phyloP scores from a whole-genome alignment of 2,113 vertebrate genomes.

The Elephas maximus region DNA sequence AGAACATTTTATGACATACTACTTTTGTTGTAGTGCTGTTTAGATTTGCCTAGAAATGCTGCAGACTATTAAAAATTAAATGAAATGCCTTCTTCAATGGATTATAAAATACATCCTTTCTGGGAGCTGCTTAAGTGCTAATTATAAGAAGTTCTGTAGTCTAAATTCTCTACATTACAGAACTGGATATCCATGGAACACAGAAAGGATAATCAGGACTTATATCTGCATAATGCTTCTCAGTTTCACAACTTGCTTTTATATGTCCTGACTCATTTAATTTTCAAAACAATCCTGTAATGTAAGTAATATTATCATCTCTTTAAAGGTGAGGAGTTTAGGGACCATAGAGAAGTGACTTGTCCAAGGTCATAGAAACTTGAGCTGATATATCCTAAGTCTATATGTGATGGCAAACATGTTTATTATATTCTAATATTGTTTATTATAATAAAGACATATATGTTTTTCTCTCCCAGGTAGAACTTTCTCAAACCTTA shows the following conservation, averaged over 20 bases:
- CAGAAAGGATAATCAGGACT: slow-evolving; percentile 34
- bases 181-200: slow-evolving; percentile 24
- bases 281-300: not conserved
- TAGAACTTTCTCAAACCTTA: not conserved
- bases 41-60: slow-evolving; percentile 60
- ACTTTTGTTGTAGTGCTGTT: slow-evolving; percentile 31
- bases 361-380: not conserved
- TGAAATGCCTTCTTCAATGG: slow-evolving; percentile 37
- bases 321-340: slow-evolving; percentile 29
- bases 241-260: slow-evolving; percentile 34
- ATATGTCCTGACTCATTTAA: not conserved
- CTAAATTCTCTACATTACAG: not conserved
- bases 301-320: not conserved
- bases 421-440: not conserved
- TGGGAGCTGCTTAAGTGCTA: slow-evolving; percentile 10
- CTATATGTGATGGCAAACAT: not conserved
- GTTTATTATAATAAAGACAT: not conserved
- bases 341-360: not conserved
- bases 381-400: not conserved
- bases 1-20: slow-evolving; percentile 42
- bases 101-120: slow-evolving; percentile 52
- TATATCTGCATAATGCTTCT: slow-evolving; percentile 7
- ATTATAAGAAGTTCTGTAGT: slow-evolving; percentile 48
- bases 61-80: slow-evolving; percentile 61
- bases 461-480: not conserved